Base-by-base conservation (phyloP, 2,113 vertebrate species). In the Cyanistes caeruleus region DNA sequence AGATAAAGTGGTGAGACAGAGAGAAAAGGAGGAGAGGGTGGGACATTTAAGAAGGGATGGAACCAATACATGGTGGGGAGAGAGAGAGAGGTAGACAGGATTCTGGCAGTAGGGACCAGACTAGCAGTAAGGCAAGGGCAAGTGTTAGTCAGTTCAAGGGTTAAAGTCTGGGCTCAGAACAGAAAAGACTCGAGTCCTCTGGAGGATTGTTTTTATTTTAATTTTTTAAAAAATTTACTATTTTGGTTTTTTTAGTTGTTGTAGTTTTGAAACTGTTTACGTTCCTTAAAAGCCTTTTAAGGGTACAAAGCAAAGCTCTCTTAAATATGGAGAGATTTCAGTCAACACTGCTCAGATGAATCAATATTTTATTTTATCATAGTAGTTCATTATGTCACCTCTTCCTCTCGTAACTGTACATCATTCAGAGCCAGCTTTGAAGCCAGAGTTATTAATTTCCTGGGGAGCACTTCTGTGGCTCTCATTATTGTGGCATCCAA, bases 361-460 rank as follows among this genome's bases (percentile, higher is more conserved):
- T 90, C 92, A 95, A 37, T 95, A 76, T 91, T 91, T 90, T 91
- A 81, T 91, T 95, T 92, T 84, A 82, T 79, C 53, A 62, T 62
- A 24, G 73, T 49, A 63, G 84, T 78, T 94, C 80, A 81, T 86
- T 90, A 77, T 82, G 69, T 84, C 81, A 69, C 67, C 19, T 67
- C 59, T 87, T 93, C 53, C 43, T 94, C 70, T 78, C 1, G 1
- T 88, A 93, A 69, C 65, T 87, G 74, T 91, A 75, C 69, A 91
- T 96, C 93, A 93, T 85, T 94, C 86, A 62, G 44, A 79, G 68
- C 43, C 67, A 76, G 35, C 74, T 89, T 79, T 83, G 91, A 89
- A 87, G 59, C 58, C 49, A 78, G 58, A 84, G 63, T 94, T 92
- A 95, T 94, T 96, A 89, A 93, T 95, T 95, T 97, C 89, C 84